Conservation (phyloP, 1,140 invertebrate species). For the Andrena cerasifolii region DNA sequence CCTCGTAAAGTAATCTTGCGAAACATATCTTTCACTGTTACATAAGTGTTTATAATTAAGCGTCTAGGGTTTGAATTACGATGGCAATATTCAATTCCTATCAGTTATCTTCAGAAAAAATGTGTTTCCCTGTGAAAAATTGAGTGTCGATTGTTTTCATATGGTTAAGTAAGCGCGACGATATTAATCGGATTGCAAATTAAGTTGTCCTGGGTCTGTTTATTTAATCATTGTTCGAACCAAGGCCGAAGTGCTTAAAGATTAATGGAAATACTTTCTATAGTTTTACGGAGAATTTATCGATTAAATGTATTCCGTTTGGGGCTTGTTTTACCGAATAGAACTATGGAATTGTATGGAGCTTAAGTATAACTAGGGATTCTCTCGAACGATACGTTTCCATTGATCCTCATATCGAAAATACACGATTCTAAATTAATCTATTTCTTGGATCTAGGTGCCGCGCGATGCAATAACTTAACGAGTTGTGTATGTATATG, state of each 20-base stretch:
- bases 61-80: neutral
- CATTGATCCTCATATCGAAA: neutral
- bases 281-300: neutral
- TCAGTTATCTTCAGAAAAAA: neutral
- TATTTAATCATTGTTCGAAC: neutral
- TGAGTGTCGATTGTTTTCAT: neutral
- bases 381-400: conserved; percentile 14
- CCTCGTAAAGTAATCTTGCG: neutral
- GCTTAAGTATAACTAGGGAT: conserved; percentile 22
- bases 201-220: neutral
- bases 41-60: neutral
- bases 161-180: neutral
- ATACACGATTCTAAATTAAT: conserved; percentile 22
- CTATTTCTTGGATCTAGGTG: conserved; percentile 30
- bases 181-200: neutral
- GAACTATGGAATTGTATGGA: neutral
- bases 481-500: conserved; percentile 68
- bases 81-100: neutral
- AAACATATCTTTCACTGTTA: conserved; percentile 20
- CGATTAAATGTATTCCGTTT: too few relatives aligned
- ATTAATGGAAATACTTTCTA: neutral
- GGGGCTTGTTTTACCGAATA: neutral
- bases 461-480: conserved; percentile 66
- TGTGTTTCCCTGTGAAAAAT: neutral
- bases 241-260: neutral